Evolutionary conservation across 92 coral and sea anemone species (phyloP), one percentile per base, ranked within the genome.

Genomic region (Micromussa lordhowensis): DNA sequence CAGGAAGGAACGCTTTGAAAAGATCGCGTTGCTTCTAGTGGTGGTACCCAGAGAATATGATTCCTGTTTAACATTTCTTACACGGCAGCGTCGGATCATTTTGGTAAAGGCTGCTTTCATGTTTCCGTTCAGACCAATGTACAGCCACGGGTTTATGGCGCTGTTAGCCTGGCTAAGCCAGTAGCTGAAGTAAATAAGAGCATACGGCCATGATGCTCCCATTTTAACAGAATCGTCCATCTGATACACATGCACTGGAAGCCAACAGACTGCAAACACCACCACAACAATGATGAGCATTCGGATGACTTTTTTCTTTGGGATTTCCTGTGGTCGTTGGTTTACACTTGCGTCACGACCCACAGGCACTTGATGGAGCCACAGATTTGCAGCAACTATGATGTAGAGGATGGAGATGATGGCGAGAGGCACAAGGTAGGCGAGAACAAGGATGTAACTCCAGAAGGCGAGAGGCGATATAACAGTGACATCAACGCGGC

Each of bases 301-400:
- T n/a, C n/a, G n/a, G n/a, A n/a, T n/a, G n/a, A 92, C 73, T 16
- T 88, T 68, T 74, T 84, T 81, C 75, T 79, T 92, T 38, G 73
- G 75, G 22, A 70, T 82, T 36, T 30, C 36, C 55, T 86, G 72
- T 0, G 83, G 83, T 21, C 86, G 85, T 51, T 85, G 84, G 75
- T 86, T 79, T 21, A 51, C 21, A 70, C 74, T 79, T 3, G 78
- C 68, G 3, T 81, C 4, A 30, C 32, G 93, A 36, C 83, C 88
- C 54, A 92, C 90, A 16, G 93, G 95, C 26, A 82, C 58, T 72
- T 83, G 74, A 6, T 92, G 75, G 68, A 92, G 74, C 95, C 95
- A 92, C 5, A 92, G 86, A 30, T 86, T 90, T n/a, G n/a, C n/a
- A n/a, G n/a, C n/a, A n/a, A n/a, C n/a, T n/a, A n/a, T n/a, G n/a